These are phyloP conservation scores for Larimichthys crocea DNA, from an alignment of 2,113 vertebrate species.

Conservation along the genomic window DNA sequence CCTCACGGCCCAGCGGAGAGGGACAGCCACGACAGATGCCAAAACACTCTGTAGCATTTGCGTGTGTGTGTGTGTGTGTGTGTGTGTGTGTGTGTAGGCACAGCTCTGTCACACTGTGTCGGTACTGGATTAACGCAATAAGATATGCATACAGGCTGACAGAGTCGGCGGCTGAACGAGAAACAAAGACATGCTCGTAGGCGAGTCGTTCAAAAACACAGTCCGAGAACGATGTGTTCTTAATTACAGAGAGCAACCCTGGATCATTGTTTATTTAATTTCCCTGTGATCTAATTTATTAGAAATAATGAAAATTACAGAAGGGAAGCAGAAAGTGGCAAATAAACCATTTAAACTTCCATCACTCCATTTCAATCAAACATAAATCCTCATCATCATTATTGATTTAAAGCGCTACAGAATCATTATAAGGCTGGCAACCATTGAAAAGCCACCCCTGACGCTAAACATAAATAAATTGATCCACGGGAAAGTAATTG, in stretches of 20 bases:
- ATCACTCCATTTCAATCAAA: slow-evolving; percentile 56
- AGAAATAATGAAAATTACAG: slow-evolving; percentile 50
- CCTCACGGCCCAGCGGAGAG: slow-evolving; percentile 55
- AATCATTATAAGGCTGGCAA: slow-evolving; percentile 48
- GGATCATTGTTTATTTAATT: slow-evolving; percentile 61
- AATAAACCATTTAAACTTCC: slow-evolving; percentile 51
- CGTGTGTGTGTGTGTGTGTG: slow-evolving; percentile 1
- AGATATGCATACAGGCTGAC: slow-evolving; percentile 39
- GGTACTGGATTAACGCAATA: slow-evolving; percentile 44
- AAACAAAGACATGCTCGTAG: slow-evolving; percentile 10
- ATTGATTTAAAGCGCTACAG: slow-evolving; percentile 57
- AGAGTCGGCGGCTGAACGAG: background rate
- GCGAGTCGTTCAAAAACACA: background rate
- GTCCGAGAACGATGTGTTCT: background rate
- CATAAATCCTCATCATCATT: slow-evolving; percentile 57
- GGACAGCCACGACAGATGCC: slow-evolving; percentile 65
- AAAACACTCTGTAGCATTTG: slow-evolving; percentile 42
- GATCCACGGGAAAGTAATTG: slow-evolving; percentile 61
- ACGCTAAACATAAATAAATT: slow-evolving; percentile 57
- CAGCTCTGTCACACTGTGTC: slow-evolving; percentile 51
- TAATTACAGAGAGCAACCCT: slow-evolving; percentile 44
- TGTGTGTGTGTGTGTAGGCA: slow-evolving; percentile 17
- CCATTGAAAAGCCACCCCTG: slow-evolving; percentile 35
- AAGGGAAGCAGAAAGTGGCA: slow-evolving; percentile 39
- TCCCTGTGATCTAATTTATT: slow-evolving; percentile 51